Conservation (phyloP, 1,140 invertebrate species). For the Calephelis nemesis region DNA sequence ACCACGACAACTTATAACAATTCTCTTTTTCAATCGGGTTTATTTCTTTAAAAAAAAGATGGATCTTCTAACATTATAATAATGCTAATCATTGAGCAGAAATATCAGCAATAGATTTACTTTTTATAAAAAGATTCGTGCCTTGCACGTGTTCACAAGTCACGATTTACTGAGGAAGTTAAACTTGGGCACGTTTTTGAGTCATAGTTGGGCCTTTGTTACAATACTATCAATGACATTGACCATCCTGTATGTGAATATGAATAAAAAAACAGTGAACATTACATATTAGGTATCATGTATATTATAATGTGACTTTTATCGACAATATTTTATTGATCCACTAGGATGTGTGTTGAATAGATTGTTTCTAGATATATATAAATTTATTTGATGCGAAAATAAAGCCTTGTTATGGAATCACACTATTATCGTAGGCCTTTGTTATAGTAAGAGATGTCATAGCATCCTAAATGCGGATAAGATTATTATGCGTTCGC, state of each 20-base stretch:
- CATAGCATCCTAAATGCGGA: no score
- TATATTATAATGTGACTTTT: neutral
- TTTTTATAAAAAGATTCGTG: constrained; percentile 19
- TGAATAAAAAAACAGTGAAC: neutral
- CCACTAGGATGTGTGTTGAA: neutral
- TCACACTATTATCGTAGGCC: no score
- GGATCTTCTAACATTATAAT: no score
- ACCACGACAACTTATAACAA: no score
- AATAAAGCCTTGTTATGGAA: no score
- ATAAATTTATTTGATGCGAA: no score
- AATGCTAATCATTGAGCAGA: neutral
- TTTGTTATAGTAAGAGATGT: no score
- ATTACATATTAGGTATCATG: neutral
- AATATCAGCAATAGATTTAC: neutral
- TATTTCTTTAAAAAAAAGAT: no score
- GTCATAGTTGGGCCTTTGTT: constrained; percentile 34
- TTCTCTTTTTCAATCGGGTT: no score
- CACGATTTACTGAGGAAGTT: constrained; percentile 36
- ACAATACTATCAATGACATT: constrained; percentile 17
- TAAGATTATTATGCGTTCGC: no score
- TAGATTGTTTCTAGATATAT: no score
- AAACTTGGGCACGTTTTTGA: constrained; percentile 46
- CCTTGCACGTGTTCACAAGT: constrained; percentile 31
- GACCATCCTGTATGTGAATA: constrained; percentile 17
- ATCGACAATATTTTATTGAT: neutral